Percentiles rank a stretch among this genome's conserved stretches.
These are phyloP conservation scores for Idaea dimidiata DNA, from an alignment of 2,888 invertebrate genomes.

Conservation along the genomic window DNA sequence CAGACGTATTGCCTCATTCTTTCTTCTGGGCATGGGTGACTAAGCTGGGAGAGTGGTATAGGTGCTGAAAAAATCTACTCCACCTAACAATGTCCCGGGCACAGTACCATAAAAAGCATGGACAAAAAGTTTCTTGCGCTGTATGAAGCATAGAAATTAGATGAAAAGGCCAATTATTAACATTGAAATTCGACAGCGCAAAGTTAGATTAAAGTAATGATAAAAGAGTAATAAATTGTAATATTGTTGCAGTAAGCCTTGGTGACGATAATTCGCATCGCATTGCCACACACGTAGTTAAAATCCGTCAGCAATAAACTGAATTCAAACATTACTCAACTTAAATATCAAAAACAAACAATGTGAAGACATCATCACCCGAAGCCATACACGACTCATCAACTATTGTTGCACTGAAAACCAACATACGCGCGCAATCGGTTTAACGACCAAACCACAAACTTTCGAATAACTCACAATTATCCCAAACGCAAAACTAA, in stretches of 20 bases:
- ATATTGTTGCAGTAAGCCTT: background rate
- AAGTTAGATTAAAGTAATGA: background rate
- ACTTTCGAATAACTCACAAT: conserved; percentile 26
- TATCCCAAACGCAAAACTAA: conserved; percentile 37
- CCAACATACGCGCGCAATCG: conserved; percentile 41
- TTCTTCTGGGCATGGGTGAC: too few species aligned
- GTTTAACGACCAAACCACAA: conserved; percentile 32
- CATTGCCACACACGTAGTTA: conserved; percentile 21
- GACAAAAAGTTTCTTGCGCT: too few species aligned
- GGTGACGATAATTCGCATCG: background rate
- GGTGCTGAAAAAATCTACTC: too few species aligned
- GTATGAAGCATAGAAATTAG: too few species aligned
- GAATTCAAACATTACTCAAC: conserved; percentile 16
- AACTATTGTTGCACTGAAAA: conserved; percentile 65
- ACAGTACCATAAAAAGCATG: too few species aligned
- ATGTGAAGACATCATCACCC: conserved; percentile 59
- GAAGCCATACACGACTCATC: conserved; percentile 72
- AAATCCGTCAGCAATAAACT: conserved; percentile 12
- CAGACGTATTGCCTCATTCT: too few species aligned
- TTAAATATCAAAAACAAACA: conserved; percentile 56
- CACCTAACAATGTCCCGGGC: too few species aligned
- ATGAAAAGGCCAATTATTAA: too few species aligned
- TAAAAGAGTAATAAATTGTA: background rate
- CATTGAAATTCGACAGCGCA: too few species aligned
- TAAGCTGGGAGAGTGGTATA: too few species aligned